Percentiles rank a stretch among this genome's conserved stretches.
These are phyloP conservation scores for Chaunax sp. DNA, from an alignment of 2,797 vertebrate species.

Conservation along the genomic window DNA sequence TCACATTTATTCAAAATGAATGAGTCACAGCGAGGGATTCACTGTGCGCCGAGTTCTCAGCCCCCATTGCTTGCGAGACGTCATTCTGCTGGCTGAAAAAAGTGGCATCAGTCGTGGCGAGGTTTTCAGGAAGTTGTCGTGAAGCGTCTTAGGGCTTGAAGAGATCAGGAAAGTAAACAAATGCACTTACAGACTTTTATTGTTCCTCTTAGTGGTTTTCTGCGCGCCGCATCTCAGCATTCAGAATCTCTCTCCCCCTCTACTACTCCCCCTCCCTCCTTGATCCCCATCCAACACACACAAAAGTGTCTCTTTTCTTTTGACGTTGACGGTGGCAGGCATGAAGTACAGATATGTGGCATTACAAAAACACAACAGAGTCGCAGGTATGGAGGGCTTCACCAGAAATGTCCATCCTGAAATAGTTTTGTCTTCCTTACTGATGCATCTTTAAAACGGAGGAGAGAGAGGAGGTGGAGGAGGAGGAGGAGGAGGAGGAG, in stretches of 20 bases:
- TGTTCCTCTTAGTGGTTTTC: slow-evolving; percentile 55
- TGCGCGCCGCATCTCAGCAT: slow-evolving; percentile 47
- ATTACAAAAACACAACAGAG: slow-evolving; percentile 46
- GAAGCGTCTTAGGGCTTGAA: slow-evolving; percentile 37
- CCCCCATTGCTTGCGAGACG: slow-evolving; percentile 71
- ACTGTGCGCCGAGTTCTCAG: slow-evolving; percentile 70
- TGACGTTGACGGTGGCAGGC: slow-evolving; percentile 43
- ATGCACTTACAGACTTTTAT: slow-evolving; percentile 48
- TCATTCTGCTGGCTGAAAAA: slow-evolving; percentile 64
- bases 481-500: neutral
- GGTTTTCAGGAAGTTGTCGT: slow-evolving; percentile 68
- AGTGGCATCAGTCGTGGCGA: slow-evolving; percentile 49
- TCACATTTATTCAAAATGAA: slow-evolving; percentile 72
- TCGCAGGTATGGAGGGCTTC: slow-evolving; percentile 35
- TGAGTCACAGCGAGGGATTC: slow-evolving; percentile 79
- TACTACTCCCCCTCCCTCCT: slow-evolving; percentile 32
- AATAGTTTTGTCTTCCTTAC: slow-evolving; percentile 73
- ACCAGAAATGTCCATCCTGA: slow-evolving; percentile 50
- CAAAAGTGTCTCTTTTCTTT: slow-evolving; percentile 27
- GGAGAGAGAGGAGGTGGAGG: slow-evolving; percentile 3
- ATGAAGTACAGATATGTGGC: slow-evolving; percentile 51
- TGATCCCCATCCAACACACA: slow-evolving; percentile 25
- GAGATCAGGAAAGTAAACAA: slow-evolving; percentile 45
- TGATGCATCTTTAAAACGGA: slow-evolving; percentile 67
- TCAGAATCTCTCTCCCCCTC: slow-evolving; percentile 39